phyloP scores from a whole-genome alignment of 2,888 invertebrate species.

The Sarcophaga carnaria region DNA sequence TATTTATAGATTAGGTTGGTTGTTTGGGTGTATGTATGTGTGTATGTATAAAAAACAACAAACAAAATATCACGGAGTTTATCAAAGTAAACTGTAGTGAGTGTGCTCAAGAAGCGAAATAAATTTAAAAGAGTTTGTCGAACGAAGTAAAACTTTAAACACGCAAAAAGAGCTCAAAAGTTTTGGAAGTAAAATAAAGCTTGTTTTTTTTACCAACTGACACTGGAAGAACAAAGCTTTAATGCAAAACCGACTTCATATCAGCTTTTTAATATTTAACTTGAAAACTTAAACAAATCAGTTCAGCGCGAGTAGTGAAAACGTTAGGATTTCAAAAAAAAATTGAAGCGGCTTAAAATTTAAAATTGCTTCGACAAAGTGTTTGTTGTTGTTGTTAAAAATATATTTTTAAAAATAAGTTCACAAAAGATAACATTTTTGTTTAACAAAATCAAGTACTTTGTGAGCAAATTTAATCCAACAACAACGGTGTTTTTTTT shows the following conservation, averaged over 20 bases:
- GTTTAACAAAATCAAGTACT: slow-evolving; percentile 27
- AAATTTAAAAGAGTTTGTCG: too few species aligned
- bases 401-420: background rate
- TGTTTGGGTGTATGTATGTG: too few species aligned
- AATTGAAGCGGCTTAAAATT: slow-evolving; percentile 33
- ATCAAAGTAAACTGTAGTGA: too few species aligned
- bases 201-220: slow-evolving; percentile 24
- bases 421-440: slow-evolving; percentile 49
- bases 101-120: too few species aligned
- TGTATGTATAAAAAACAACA: too few species aligned
- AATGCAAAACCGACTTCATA: slow-evolving; percentile 21
- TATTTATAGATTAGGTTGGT: too few species aligned
- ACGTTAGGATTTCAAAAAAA: slow-evolving; percentile 19
- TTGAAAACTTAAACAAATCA: slow-evolving; percentile 37
- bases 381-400: slow-evolving; percentile 27
- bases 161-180: slow-evolving; percentile 11
- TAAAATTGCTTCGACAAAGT: slow-evolving; percentile 9
- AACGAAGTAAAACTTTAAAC: background rate
- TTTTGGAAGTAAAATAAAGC: slow-evolving; percentile 18
- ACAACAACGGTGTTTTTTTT: background rate
- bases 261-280: slow-evolving; percentile 47
- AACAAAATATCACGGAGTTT: too few species aligned
- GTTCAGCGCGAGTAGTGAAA: slow-evolving; percentile 62
- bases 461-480: slow-evolving; percentile 40
- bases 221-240: slow-evolving; percentile 11